These are phyloP conservation scores for Elachura formosa DNA, from an alignment of 2,113 vertebrate species.

Conservation along the genomic window DNA sequence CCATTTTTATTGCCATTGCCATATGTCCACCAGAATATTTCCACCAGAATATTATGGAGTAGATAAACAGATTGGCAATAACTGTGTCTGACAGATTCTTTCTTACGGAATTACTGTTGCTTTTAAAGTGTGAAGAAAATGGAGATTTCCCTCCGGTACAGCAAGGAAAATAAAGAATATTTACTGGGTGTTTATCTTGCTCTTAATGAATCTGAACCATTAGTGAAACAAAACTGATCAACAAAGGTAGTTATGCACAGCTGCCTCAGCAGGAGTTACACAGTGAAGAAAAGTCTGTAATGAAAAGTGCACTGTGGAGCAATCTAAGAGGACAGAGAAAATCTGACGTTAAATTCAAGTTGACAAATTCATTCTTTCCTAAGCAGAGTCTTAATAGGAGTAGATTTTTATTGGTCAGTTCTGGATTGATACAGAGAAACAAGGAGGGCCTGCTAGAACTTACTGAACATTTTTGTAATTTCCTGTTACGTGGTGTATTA, in stretches of 20 bases:
- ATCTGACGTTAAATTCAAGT: neutral
- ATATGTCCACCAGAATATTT: neutral
- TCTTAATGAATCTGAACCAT: neutral
- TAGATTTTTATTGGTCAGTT: neutral
- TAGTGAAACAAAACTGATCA: neutral
- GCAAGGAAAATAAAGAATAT: neutral
- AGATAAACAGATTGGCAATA: neutral
- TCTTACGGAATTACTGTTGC: neutral
- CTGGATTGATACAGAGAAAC: neutral
- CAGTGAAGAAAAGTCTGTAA: neutral
- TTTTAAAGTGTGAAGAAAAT: neutral
- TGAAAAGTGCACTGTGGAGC: rapidly evolving
- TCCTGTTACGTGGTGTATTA: neutral
- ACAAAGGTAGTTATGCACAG: neutral
- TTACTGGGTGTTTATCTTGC: neutral
- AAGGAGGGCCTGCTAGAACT: neutral
- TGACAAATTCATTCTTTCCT: neutral
- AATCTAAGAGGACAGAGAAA: neutral
- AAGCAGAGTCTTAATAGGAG: neutral
- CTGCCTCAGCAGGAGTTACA: neutral
- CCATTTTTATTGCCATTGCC: neutral
- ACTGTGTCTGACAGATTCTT: neutral
- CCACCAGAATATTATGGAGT: neutral
- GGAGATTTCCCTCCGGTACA: neutral
- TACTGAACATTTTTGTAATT: neutral